Evolutionary conservation across 1,140 invertebrate genomes (phyloP).

Genomic region (Lysiphlebus fabarum): DNA sequence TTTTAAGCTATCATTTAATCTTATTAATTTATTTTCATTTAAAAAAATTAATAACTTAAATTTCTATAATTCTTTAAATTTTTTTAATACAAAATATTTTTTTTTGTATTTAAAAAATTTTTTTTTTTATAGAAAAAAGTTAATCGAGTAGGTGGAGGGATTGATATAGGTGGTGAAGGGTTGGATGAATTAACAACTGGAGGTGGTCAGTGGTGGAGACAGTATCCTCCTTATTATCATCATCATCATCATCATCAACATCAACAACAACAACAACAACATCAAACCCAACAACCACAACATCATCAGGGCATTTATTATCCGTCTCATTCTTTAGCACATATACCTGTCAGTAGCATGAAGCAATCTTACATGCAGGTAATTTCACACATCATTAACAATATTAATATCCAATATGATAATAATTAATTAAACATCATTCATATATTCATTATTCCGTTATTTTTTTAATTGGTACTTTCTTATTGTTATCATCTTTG

Average conservation of each 20-base stretch:
- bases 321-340: slow-evolving; percentile 49
- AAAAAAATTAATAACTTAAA: not conserved
- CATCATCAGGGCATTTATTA: slow-evolving; percentile 44
- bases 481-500: too few relatives aligned
- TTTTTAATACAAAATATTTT: not conserved
- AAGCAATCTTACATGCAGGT: slow-evolving; percentile 56
- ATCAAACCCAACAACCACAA: slow-evolving; percentile 32
- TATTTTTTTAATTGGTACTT: too few relatives aligned
- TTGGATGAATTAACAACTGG: slow-evolving; percentile 42
- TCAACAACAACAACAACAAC: slow-evolving; percentile 31
- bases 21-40: too few relatives aligned
- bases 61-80: not conserved
- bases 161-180: slow-evolving; percentile 42
- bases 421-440: too few relatives aligned
- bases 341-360: slow-evolving; percentile 53
- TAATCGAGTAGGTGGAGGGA: slow-evolving; percentile 50
- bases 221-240: slow-evolving; percentile 44
- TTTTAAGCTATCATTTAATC: too few relatives aligned
- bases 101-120: not conserved
- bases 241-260: slow-evolving; percentile 38
- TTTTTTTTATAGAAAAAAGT: slow-evolving; percentile 52
- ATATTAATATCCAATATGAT: slow-evolving; percentile 2
- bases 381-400: slow-evolving; percentile 24
- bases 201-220: slow-evolving; percentile 52
- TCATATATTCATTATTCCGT: too few relatives aligned